Evolutionary conservation across 2,888 invertebrate species (phyloP).

Genomic region (Cantharis nigra): DNA sequence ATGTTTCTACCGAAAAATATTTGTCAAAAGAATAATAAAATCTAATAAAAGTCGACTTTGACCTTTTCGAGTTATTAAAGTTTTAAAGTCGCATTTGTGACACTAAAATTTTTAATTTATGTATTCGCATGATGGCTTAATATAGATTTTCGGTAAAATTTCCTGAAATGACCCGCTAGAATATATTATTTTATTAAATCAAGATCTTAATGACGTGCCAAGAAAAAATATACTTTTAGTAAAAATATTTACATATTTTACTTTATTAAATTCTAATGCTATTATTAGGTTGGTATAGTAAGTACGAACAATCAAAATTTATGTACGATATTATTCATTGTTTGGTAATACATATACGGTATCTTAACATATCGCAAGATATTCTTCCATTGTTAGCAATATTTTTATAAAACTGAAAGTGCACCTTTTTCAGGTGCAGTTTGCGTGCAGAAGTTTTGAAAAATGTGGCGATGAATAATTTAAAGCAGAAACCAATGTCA

Average conservation of each 20-base stretch:
- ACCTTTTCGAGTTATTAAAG: background rate
- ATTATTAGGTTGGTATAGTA: background rate
- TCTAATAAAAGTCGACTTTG: background rate
- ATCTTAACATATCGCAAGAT: background rate
- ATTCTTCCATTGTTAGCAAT: background rate
- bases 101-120: background rate
- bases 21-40: background rate
- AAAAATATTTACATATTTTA: background rate
- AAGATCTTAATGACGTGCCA: background rate
- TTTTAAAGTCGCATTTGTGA: background rate
- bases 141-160: background rate
- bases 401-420: background rate
- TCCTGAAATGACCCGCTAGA: background rate
- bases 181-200: background rate
- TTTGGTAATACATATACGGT: background rate
- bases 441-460: conserved; percentile 27
- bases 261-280: background rate
- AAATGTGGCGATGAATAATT: conserved; percentile 27
- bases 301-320: background rate
- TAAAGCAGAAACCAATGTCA: conserved; percentile 26
- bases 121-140: background rate
- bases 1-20: background rate
- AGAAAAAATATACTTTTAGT: background rate
- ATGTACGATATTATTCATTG: background rate
- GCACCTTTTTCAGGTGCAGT: conserved; percentile 4